Percentiles rank a stretch among this genome's conserved stretches.
These are phyloP conservation scores for Hassar affinis DNA, from an alignment of 2,113 vertebrate genomes.

Conservation along the genomic window DNA sequence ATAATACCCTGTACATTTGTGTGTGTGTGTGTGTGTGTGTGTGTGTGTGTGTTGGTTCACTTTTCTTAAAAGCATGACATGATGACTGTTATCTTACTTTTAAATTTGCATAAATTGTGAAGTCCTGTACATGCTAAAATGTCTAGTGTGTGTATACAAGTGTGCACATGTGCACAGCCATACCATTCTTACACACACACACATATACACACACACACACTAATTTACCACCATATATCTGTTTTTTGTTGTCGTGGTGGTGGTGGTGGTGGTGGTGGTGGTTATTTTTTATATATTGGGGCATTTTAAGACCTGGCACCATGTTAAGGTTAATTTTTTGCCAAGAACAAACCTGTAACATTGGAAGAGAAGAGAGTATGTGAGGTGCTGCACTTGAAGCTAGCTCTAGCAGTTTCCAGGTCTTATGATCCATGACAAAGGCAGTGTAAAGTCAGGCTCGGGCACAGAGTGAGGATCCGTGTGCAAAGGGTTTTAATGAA, in stretches of 20 bases:
- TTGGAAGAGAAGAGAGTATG: neutral
- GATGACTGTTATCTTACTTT: neutral
- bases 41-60: neutral
- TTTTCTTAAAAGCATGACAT: neutral
- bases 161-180: neutral
- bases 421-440: neutral
- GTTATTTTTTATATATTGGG: too few species aligned
- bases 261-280: too few species aligned
- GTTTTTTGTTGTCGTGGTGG: neutral
- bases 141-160: neutral
- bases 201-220: neutral
- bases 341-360: neutral
- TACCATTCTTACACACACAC: neutral
- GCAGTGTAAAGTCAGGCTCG: neutral
- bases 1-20: slow-evolving; percentile 20
- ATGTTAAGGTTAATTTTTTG: neutral
- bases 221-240: neutral
- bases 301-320: neutral
- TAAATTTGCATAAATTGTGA: neutral
- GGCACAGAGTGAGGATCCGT: neutral
- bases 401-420: neutral
- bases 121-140: neutral
- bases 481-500: neutral
- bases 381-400: neutral
- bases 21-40: slow-evolving; percentile 8